Conservation (phyloP, 2,888 invertebrate species). For the Heteropelma amictum region DNA sequence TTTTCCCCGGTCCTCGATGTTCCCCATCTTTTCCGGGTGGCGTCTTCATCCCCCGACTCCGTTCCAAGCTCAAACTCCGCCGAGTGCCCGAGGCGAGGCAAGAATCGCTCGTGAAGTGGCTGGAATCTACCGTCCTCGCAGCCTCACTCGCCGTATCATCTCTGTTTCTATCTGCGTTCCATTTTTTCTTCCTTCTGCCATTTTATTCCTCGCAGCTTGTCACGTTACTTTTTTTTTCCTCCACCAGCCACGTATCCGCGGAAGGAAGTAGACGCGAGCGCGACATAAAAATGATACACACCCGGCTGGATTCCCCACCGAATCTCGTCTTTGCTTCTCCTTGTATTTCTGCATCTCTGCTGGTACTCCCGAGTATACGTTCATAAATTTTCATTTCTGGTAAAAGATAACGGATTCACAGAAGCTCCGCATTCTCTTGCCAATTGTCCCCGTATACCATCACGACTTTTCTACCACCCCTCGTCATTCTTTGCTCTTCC, state of each 20-base stretch:
- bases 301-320: conserved; percentile 54
- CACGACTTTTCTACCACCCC: background rate
- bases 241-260: conserved; percentile 36
- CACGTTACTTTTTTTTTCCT: background rate
- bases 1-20: conserved; percentile 49
- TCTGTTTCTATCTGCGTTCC: conserved; percentile 42
- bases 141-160: conserved; percentile 52
- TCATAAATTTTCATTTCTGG: conserved; percentile 27
- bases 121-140: conserved; percentile 66
- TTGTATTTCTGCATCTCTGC: no score
- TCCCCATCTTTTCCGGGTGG: conserved; percentile 2
- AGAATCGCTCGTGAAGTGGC: conserved; percentile 75
- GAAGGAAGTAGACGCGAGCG: conserved; percentile 63
- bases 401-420: conserved; percentile 31
- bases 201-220: conserved; percentile 14
- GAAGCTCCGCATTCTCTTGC: conserved; percentile 37
- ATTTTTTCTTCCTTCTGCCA: conserved; percentile 21
- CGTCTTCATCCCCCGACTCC: conserved; percentile 43
- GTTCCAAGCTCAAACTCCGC: conserved; percentile 39
- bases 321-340: no score
- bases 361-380: conserved; percentile 32
- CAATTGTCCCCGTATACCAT: no score
- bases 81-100: conserved; percentile 48
- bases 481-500: background rate
- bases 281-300: conserved; percentile 65